Evolutionary conservation across 1,140 invertebrate genomes (phyloP), one percentile per base, ranked within the genome.

Genomic region (Magallana gigas): DNA sequence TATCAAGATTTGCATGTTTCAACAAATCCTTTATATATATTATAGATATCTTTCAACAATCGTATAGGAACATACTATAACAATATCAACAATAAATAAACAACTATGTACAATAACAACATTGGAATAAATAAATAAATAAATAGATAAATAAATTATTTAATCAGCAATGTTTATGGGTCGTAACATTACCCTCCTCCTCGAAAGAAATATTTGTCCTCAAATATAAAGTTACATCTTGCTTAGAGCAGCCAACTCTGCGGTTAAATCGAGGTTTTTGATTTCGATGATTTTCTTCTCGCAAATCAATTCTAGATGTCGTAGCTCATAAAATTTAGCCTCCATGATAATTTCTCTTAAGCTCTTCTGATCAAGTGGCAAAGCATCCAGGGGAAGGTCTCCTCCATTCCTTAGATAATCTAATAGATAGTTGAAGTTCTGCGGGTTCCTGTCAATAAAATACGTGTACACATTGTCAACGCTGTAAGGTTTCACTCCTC

Each of bases 371-470:
- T 81, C 85, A 2, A n/a, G 0, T 1, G 57, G 76, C 7, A 86
- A 18, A 29, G 23, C 29, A 7, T 68, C 84, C 14, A 48, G 3
- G 9, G 56, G 36, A 36, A 62, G 6, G 29, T 59, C 36, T 36
- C 84, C 18, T 12, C 84, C 12, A 57, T 64, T 68, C 18, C 60
- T 36, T 9, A 68, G 5, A 36, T 85, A 68, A 85, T 36, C 36
- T 36, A 36, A 36, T 1, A 36, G 0, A 3, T 36, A 36, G 3
- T 36, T 36, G 36, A 36, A 85, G 8, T 68, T 9, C 0, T n/a
- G 6, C 8, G 84, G 62, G 48, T 85, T 62, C 23, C 84, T 64
- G 60, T 85, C 84, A 5, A 68, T 8, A n/a, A 85, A 85, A n/a
- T 64, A 68, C 8, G 29, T 36, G 29, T 81, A 81, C 76, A 81